Evolutionary conservation across 2,797 vertebrate species (phyloP), one percentile per base, ranked within the genome.

Genomic region (Xenentodon cancila): DNA sequence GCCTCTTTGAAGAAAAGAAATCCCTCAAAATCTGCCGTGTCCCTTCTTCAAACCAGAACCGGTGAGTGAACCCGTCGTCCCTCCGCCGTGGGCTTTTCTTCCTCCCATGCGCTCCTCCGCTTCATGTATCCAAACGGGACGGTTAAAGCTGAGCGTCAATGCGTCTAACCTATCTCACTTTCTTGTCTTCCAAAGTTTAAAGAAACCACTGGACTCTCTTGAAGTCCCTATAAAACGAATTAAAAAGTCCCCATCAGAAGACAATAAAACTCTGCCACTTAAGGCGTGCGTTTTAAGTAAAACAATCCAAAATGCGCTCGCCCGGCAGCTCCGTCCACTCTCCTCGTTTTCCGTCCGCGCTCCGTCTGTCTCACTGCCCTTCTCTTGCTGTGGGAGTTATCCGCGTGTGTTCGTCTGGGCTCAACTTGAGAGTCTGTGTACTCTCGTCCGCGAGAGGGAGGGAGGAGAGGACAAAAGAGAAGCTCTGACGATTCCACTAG

Each of bases 341-440:
- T 59, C 57, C 52, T 2, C 9, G 46, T 53, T 61, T 49, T 60
- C 59, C 48, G 49, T 59, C 64, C 58, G 54, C 51, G 42, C 37
- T 64, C 43, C 58, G 30, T 64, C 59, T 71, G 17, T 71, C 64
- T 49, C 59, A 68, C 73, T 70, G 5, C 71, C 60, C 72, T 76
- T 75, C 71, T 72, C 72, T 59, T 34, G 64, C 75, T 44, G 58
- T 34, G 68, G 58, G 66, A 51, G 64, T 57, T 61, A 9, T 76
- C 57, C 53, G 53, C 34, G 45, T 58, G 80, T 53, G 66, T n/a
- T 71, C 30, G 77, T 71, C 76, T 76, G 73, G 51, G 66, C 73
- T 77, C 84, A 88, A 89, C 84, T 91, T 88, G 79, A 84, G 81
- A 82, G 73, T 60, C 72, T 77, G 76, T 47, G 42, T 46, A 74